Percentiles rank a stretch among this genome's conserved stretches.
These are phyloP conservation scores for Blastobasis adustella DNA, from an alignment of 2,888 invertebrate species.

Conservation along the genomic window DNA sequence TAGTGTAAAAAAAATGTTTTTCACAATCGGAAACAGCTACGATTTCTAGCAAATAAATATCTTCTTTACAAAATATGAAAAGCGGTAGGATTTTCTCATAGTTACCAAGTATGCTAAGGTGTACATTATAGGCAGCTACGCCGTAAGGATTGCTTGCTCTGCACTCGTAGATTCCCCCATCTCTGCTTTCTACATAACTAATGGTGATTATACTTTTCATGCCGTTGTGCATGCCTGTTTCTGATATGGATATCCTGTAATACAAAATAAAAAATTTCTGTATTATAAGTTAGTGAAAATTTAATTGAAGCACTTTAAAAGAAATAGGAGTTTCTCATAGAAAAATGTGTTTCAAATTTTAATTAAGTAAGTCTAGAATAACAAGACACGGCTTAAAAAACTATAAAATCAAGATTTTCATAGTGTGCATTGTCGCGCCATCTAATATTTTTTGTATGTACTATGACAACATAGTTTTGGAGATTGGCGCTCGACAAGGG, in stretches of 20 bases:
- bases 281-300: no score
- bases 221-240: conserved; percentile 49
- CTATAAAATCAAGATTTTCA: no score
- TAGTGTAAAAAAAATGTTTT: no score
- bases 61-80: no score
- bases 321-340: no score
- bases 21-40: no score
- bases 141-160: conserved; percentile 65
- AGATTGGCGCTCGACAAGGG: conserved; percentile 1
- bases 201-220: conserved; percentile 50
- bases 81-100: not conserved
- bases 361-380: no score
- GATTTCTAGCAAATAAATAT: no score
- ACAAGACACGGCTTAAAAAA: no score
- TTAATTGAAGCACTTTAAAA: no score
- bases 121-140: conserved; percentile 45
- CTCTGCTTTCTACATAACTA: conserved; percentile 55
- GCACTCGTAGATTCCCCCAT: conserved; percentile 61
- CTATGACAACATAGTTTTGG: not conserved
- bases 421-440: no score
- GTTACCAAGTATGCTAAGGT: conserved; percentile 59
- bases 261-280: conserved; percentile 6
- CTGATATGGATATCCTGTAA: conserved; percentile 58
- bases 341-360: no score
- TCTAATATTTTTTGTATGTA: not conserved